Evolutionary conservation across 2,113 vertebrate species (phyloP).

Genomic region (Thryonomys swinderianus): DNA sequence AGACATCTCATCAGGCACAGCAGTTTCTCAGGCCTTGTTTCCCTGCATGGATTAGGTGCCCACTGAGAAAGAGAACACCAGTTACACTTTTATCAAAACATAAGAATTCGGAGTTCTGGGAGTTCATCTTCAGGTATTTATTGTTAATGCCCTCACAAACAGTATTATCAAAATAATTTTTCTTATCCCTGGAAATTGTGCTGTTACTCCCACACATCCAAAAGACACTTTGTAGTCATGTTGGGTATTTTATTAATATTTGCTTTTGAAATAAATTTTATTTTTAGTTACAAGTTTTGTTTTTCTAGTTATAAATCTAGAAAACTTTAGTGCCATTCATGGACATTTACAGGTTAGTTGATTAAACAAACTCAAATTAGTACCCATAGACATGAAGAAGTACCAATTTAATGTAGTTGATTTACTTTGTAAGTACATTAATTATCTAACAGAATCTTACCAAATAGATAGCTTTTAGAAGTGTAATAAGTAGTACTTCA

Average conservation of each 20-base stretch:
- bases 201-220: background rate
- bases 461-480: background rate
- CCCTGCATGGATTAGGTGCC: rapidly evolving
- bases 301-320: background rate
- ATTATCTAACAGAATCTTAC: background rate
- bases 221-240: background rate
- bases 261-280: background rate
- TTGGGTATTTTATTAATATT: background rate
- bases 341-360: background rate
- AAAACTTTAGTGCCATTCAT: background rate
- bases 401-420: background rate
- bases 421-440: background rate
- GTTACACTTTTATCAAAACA: background rate
- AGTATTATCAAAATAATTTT: background rate
- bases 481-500: background rate
- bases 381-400: background rate
- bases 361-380: background rate
- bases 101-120: background rate
- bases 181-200: background rate
- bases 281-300: background rate
- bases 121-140: background rate
- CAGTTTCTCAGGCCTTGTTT: background rate
- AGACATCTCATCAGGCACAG: background rate
- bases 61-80: background rate
- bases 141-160: background rate